Percentiles rank a stretch among this genome's conserved stretches.
Conservation (phyloP, 2,113 vertebrate species). For the Cololabis saira region DNA sequence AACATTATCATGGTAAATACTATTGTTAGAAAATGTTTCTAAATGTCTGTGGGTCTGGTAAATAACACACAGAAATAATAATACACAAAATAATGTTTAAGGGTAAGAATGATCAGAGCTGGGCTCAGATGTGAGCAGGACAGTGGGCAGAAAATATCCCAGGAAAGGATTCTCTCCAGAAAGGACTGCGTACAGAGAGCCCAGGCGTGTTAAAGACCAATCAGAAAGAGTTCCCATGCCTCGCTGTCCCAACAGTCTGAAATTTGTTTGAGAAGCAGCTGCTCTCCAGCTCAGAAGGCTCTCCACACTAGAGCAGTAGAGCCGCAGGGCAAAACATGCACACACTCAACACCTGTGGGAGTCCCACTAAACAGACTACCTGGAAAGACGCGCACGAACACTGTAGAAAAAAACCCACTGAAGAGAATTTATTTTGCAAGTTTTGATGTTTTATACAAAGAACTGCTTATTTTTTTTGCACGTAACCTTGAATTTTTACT, state of each 20-base stretch:
- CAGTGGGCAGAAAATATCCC: background rate
- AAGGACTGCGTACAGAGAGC: background rate
- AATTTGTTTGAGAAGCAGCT: slow-evolving; percentile 18
- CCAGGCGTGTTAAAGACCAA: background rate
- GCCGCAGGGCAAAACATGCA: slow-evolving; percentile 1
- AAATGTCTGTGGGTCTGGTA: slow-evolving; percentile 2
- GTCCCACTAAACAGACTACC: background rate
- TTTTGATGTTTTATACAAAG: too few relatives aligned
- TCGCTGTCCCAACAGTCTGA: background rate
- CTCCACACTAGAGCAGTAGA: slow-evolving; percentile 7
- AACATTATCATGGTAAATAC: slow-evolving; percentile 46
- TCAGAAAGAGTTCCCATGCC: background rate
- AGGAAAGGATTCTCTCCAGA: background rate
- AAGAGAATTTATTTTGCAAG: too few relatives aligned
- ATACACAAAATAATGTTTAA: background rate
- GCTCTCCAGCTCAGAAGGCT: slow-evolving; percentile 9
- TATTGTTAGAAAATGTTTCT: slow-evolving; percentile 29
- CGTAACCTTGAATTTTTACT: too few relatives aligned
- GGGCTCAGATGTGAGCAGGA: background rate
- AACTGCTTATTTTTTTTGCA: too few relatives aligned
- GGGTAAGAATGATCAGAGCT: background rate
- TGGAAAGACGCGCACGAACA: background rate
- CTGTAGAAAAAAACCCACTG: background rate
- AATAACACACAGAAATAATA: background rate
- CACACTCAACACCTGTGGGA: slow-evolving; percentile 16